phyloP scores from a whole-genome alignment of 2,888 invertebrate species.

The Pandemis corylana region DNA sequence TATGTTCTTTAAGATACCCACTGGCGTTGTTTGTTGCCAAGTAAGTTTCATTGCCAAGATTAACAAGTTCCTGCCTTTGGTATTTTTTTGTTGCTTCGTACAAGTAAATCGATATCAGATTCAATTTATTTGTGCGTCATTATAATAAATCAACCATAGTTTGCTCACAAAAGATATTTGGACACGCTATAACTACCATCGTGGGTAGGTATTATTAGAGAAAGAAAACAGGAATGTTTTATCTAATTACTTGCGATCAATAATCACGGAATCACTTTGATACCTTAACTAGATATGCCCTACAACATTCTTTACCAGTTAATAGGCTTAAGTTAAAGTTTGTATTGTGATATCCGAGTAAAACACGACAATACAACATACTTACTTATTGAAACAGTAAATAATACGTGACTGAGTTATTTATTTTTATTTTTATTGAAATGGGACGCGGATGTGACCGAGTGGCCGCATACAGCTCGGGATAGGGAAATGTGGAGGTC shows the following conservation, averaged over 20 bases:
- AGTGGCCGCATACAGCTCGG: too few relatives aligned
- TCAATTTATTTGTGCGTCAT: constrained; percentile 2
- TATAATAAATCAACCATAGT: not conserved
- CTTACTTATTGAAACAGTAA: too few relatives aligned
- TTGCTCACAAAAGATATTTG: not conserved
- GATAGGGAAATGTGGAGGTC: too few relatives aligned
- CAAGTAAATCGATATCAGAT: constrained; percentile 8
- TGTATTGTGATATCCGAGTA: not conserved
- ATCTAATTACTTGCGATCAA: not conserved
- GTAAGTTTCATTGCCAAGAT: constrained; percentile 6
- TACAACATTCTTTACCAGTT: not conserved
- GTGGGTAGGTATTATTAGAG: not conserved
- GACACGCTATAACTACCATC: not conserved
- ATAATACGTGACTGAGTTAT: too few relatives aligned
- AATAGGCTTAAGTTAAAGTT: not conserved
- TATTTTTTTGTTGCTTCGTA: constrained; percentile 12
- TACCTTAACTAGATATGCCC: not conserved
- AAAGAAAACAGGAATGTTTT: not conserved
- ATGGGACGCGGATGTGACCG: too few relatives aligned
- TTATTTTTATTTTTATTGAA: too few relatives aligned
- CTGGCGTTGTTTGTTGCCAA: not conserved
- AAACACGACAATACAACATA: too few relatives aligned
- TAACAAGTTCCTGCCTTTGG: constrained; percentile 9
- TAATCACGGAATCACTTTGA: not conserved
- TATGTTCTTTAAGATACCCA: constrained; percentile 24